Evolutionary conservation across 2,888 invertebrate species (phyloP).

Genomic region (Agelastica alni): DNA sequence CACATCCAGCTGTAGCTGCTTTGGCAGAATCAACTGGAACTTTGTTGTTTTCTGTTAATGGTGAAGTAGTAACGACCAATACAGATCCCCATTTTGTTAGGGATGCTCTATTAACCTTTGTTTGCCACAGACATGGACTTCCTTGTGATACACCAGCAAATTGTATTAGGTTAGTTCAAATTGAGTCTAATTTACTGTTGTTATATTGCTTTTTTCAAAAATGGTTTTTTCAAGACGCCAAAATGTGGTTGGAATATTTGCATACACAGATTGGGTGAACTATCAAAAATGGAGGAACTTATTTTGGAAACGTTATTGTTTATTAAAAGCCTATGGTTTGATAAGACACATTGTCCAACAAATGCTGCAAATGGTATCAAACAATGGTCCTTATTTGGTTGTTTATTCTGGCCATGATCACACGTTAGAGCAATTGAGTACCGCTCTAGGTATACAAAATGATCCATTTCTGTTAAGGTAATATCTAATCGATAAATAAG

Average conservation of each 20-base stretch:
- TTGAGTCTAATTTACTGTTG: conserved; percentile 56
- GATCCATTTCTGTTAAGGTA: conserved; percentile 69
- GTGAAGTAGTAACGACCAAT: conserved; percentile 58
- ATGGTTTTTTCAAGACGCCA: conserved; percentile 52
- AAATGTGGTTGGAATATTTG: conserved; percentile 78
- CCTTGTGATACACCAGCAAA: conserved; percentile 69
- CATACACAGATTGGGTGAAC: conserved; percentile 82
- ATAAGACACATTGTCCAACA: conserved; percentile 80
- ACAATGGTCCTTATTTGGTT: conserved; percentile 52
- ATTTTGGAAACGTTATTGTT: conserved; percentile 67
- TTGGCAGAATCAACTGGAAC: conserved; percentile 69
- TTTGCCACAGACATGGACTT: conserved; percentile 81
- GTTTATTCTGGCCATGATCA: conserved; percentile 85
- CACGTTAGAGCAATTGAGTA: conserved; percentile 81
- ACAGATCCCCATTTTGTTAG: conserved; percentile 73
- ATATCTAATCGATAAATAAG: too few species aligned
- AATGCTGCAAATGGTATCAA: conserved; percentile 72
- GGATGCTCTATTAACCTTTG: conserved; percentile 81
- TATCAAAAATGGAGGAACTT: conserved; percentile 63
- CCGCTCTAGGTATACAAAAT: conserved; percentile 74
- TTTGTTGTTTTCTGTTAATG: conserved; percentile 69
- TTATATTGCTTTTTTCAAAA: background rate
- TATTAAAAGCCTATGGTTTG: conserved; percentile 80
- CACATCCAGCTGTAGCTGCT: conserved; percentile 75
- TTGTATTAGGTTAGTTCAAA: conserved; percentile 54